Conservation (phyloP, 1,140 invertebrate genomes). For the Platorchestia sp. region DNA sequence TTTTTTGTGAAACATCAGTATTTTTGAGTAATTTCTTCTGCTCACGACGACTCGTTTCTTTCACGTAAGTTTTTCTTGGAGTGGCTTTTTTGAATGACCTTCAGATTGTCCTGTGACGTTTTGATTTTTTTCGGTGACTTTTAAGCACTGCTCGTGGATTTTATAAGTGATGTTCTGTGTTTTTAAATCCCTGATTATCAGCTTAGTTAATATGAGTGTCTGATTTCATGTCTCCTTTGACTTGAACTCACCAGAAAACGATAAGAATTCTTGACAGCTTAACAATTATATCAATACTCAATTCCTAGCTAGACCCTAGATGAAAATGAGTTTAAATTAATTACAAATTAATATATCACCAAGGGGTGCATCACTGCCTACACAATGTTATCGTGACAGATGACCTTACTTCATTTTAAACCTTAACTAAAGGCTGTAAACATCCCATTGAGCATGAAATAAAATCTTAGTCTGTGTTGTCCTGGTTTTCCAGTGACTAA, state of each 20-base stretch:
- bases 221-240: too few relatives aligned
- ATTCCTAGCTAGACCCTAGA: neutral
- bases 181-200: too few relatives aligned
- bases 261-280: neutral
- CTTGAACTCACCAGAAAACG: neutral
- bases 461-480: neutral
- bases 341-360: neutral
- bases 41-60: neutral
- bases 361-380: neutral
- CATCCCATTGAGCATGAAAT: neutral
- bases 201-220: too few relatives aligned
- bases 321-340: neutral
- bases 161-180: too few relatives aligned
- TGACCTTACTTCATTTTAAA: neutral
- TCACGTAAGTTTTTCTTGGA: neutral
- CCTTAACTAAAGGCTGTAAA: neutral
- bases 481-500: neutral
- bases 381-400: neutral
- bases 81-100: neutral
- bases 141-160: too few relatives aligned
- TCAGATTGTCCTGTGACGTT: neutral
- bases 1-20: neutral
- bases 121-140: neutral
- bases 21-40: neutral
- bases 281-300: neutral